A percentile compares a stretch with the other conserved stretches of the same genome.
phyloP scores from a whole-genome alignment of 2,113 vertebrate species.

The Crotalus helleri region DNA sequence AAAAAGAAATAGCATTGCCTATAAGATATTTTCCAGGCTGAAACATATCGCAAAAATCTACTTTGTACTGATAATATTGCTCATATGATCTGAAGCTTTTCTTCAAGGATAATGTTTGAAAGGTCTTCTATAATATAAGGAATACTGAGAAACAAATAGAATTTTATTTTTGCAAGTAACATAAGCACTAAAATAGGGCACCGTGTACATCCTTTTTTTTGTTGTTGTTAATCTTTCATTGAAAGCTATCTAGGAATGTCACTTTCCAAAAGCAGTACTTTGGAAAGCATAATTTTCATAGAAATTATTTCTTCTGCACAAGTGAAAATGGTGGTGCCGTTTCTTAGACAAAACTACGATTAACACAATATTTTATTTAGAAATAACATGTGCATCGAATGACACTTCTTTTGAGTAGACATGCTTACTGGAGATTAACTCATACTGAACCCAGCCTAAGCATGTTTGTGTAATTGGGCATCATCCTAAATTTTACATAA shows the following conservation, averaged over 20 bases:
- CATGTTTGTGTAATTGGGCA: neutral
- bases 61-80: too few species aligned
- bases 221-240: neutral
- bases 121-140: neutral
- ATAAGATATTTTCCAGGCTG: neutral
- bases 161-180: neutral
- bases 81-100: neutral
- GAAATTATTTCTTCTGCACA: neutral
- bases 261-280: neutral
- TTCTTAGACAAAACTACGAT: neutral
- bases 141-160: neutral
- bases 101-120: neutral
- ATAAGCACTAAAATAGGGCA: neutral
- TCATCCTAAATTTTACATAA: neutral
- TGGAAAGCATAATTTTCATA: neutral
- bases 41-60: neutral
- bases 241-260: neutral
- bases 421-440: neutral
- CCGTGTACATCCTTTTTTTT: neutral
- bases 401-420: neutral
- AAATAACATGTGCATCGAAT: neutral
- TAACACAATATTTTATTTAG: neutral
- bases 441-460: neutral
- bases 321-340: neutral
- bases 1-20: neutral